Evolutionary conservation across 2,888 invertebrate species (phyloP).

Genomic region (Drosophila greeni): DNA sequence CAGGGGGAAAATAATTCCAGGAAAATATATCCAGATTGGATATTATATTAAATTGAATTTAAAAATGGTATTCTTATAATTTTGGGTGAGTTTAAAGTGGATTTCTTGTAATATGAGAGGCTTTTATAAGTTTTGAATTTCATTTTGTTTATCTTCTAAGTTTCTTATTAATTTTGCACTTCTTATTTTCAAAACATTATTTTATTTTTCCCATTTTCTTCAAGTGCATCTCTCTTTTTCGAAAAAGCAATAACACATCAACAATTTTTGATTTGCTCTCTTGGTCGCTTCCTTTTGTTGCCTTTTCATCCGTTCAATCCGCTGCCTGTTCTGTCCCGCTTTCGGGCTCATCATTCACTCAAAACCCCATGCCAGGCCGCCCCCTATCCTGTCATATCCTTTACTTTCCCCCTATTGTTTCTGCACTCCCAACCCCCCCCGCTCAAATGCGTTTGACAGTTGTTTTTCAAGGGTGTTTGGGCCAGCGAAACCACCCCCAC

Average conservation of each 20-base stretch:
- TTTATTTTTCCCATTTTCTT: neutral
- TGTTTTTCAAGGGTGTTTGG: constrained; percentile 75
- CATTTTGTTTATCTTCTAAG: too few species aligned
- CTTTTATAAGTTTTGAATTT: too few species aligned
- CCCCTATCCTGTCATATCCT: constrained; percentile 8
- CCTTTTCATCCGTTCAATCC: constrained; percentile 1
- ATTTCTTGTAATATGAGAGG: too few species aligned
- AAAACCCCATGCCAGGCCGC: constrained; percentile 10
- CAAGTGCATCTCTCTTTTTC: neutral
- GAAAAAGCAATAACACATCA: constrained; percentile 55
- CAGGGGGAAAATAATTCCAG: neutral
- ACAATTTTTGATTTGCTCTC: constrained; percentile 42
- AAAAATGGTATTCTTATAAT: neutral
- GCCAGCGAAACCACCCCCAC: constrained; percentile 29
- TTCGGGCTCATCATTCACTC: constrained; percentile 35
- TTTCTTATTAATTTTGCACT: too few species aligned
- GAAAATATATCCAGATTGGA: too few species aligned
- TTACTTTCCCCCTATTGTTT: constrained; percentile 26
- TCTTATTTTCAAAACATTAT: too few species aligned
- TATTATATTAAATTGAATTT: too few species aligned
- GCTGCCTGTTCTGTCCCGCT: constrained; percentile 1
- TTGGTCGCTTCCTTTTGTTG: constrained; percentile 12
- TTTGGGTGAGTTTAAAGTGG: neutral
- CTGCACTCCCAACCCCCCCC: constrained; percentile 28
- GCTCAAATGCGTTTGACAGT: constrained; percentile 73